Evolutionary conservation across 1,140 invertebrate species (phyloP), one percentile per base, ranked within the genome.

Genomic region (Microplitis mediator): DNA sequence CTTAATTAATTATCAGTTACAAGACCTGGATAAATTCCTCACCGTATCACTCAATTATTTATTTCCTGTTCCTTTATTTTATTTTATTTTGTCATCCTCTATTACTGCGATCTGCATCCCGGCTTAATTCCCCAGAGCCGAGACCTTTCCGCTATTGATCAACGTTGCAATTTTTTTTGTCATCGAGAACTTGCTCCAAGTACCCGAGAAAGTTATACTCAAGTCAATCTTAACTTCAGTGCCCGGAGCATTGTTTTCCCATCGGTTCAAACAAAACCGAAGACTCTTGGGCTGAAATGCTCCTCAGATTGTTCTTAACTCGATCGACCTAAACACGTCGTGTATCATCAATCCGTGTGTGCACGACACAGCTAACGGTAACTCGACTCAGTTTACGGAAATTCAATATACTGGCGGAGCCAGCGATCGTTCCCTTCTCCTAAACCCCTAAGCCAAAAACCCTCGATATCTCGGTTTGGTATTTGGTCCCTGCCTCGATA

Each of bases 351-450:
- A 45, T 45, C 39, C 5, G 62, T 72, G 76, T 71, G 74, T 81
- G 81, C 82, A 54, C 9, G 78, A 80, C 78, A 76, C 77, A 74
- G 77, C 23, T 23, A 23, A 23, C 78, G 79, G 82, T 80, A 82
- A 82, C 78, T 65, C 79, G 74, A 81, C 78, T 76, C 79, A 75
- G 80, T 82, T 82, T 79, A 56, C 36, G 78, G 82, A 82, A 84
- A 84, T 84, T 84, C 81, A 82, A 82, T 84, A 84, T 81, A 80
- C 78, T 77, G 52, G 50, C 32, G 31, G 31, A 60, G 16, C 63
- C 66, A 56, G 13, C n/a, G 32, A 14, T 8, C 23, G 61, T 56
- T 36, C 34, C 45, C n/a, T 23, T 31, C 5, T 13, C 11, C 51
- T 67, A 13, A 23, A n/a, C 52, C 16, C 52, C 3, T 6, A 56